Percentiles rank a stretch among this genome's conserved stretches.
These are phyloP conservation scores for Cynocephalus volans DNA, from an alignment of 2,113 vertebrate genomes.

Conservation along the genomic window DNA sequence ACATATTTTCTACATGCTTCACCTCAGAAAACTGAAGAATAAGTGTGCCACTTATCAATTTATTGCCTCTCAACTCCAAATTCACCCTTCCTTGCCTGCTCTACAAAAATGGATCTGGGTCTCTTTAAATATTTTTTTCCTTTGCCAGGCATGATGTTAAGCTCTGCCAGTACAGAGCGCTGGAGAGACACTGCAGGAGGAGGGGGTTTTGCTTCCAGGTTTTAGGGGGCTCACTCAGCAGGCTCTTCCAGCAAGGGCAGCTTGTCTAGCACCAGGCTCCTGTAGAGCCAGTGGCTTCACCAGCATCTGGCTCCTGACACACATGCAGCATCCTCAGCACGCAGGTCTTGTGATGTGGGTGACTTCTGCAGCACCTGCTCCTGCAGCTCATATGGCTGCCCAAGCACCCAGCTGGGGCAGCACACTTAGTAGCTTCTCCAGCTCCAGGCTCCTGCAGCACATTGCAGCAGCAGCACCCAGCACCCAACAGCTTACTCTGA, in stretches of 20 bases:
- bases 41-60: not conserved
- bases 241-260: not conserved
- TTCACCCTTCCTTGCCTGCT: conserved; percentile 22
- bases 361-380: not conserved
- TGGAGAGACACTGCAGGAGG: not conserved
- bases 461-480: not conserved
- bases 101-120: not conserved
- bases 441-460: not conserved
- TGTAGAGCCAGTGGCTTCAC: not conserved
- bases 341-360: not conserved
- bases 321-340: not conserved
- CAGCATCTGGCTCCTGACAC: not conserved
- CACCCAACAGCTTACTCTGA: not conserved
- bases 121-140: not conserved
- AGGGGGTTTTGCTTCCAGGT: conserved; percentile 20
- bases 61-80: not conserved
- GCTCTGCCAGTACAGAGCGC: not conserved
- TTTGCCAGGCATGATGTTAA: not conserved
- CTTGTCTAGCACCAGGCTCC: not conserved
- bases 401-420: not conserved
- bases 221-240: not conserved
- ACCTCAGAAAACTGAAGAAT: conserved; percentile 8
- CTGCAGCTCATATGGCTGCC: not conserved
- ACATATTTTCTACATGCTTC: not conserved
- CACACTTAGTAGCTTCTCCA: not conserved